These are phyloP conservation scores for Oscheius sp. DNA, from an alignment of 2,888 invertebrate genomes.

Conservation along the genomic window DNA sequence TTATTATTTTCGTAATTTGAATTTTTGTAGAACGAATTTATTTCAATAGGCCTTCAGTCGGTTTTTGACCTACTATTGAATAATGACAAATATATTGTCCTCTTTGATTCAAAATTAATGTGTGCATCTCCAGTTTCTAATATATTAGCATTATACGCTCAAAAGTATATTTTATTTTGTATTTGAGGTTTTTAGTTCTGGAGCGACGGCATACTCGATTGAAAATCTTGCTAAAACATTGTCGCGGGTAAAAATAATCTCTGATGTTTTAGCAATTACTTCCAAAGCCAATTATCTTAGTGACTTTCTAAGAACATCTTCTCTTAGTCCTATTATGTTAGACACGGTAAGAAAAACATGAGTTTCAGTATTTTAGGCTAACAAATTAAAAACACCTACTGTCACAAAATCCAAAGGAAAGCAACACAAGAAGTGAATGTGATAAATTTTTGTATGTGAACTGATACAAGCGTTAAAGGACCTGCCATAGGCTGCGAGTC, in stretches of 20 bases:
- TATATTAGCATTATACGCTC: constrained; percentile 8
- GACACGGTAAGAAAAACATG: not conserved
- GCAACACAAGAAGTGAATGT: not conserved
- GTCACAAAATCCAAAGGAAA: constrained; percentile 7
- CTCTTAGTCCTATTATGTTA: not conserved
- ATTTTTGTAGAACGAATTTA: constrained; percentile 16
- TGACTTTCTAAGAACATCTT: not conserved
- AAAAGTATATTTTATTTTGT: constrained; percentile 10
- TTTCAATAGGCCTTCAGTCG: constrained; percentile 26
- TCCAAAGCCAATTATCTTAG: not conserved
- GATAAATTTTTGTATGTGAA: too few species aligned
- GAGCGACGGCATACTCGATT: not conserved
- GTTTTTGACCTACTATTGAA: constrained; percentile 7
- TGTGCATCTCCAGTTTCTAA: not conserved
- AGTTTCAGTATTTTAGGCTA: not conserved
- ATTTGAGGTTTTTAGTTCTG: not conserved
- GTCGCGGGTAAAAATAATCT: not conserved
- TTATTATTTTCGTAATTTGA: not conserved
- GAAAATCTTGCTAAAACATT: not conserved
- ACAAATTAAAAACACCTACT: not conserved
- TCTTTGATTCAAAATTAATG: not conserved
- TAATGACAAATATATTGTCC: not conserved
- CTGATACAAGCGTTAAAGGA: too few species aligned
- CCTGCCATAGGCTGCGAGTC: too few species aligned
- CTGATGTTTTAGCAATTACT: constrained; percentile 14